Evolutionary conservation across 2,113 vertebrate species (phyloP).

Genomic region (Malurus alboscapulatus): DNA sequence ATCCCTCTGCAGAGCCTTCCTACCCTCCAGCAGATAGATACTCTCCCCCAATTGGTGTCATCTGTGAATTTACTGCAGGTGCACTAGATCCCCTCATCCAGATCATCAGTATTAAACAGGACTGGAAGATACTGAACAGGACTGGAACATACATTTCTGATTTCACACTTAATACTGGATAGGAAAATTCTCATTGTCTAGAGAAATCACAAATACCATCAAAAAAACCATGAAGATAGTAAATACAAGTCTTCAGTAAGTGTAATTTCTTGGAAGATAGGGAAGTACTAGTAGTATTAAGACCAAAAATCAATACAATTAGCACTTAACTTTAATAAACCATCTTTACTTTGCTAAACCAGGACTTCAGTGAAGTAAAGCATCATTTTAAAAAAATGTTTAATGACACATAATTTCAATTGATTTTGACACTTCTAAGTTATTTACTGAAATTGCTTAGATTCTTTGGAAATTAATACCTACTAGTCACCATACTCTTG

Average conservation of each 20-base stretch:
- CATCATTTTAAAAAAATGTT: not conserved
- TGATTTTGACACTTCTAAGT: not conserved
- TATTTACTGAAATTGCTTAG: not conserved
- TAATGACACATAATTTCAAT: not conserved
- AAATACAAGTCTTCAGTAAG: not conserved
- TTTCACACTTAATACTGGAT: not conserved
- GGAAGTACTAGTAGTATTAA: not conserved
- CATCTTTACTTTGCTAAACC: not conserved
- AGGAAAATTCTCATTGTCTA: not conserved
- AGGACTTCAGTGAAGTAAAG: not conserved
- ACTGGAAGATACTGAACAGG: not conserved
- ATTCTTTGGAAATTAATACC: not conserved
- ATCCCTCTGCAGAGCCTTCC: not conserved
- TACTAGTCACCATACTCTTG: not conserved
- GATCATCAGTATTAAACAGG: not conserved
- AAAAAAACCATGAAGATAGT: not conserved
- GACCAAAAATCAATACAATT: not conserved
- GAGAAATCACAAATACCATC: not conserved
- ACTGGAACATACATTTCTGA: not conserved
- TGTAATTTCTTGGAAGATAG: not conserved
- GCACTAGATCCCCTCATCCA: not conserved
- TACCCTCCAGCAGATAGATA: not conserved
- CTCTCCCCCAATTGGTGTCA: not conserved
- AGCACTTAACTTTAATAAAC: not conserved
- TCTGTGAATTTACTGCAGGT: not conserved